phyloP scores from a whole-genome alignment of 2,888 invertebrate genomes.

The Agriopis leucophaearia region DNA sequence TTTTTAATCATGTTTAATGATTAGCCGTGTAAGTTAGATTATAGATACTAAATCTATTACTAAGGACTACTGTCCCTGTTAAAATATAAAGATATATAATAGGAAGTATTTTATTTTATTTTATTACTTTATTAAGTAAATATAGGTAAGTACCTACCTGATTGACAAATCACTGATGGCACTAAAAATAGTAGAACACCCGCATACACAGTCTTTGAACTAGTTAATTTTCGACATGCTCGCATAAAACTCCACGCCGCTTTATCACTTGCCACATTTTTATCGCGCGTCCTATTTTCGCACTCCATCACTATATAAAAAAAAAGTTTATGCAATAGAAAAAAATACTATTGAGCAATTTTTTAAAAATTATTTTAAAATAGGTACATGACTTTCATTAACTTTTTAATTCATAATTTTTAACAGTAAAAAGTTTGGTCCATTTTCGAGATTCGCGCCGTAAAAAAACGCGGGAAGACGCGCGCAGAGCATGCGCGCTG shows the following conservation, averaged over 20 bases:
- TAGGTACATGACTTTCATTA: conserved; percentile 10
- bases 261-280: conserved; percentile 47
- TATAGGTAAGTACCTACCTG: conserved; percentile 59
- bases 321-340: conserved; percentile 9
- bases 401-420: conserved; percentile 18
- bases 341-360: background rate
- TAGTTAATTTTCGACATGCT: conserved; percentile 60
- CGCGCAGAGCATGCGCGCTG: conserved; percentile 75
- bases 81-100: too few relatives aligned
- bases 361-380: background rate
- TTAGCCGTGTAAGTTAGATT: too few relatives aligned
- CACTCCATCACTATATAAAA: conserved; percentile 52
- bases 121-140: too few relatives aligned
- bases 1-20: too few relatives aligned
- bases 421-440: conserved; percentile 29
- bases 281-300: conserved; percentile 36
- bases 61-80: too few relatives aligned
- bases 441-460: conserved; percentile 60
- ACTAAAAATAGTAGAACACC: conserved; percentile 70
- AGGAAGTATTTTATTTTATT: too few relatives aligned
- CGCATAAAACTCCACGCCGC: conserved; percentile 55
- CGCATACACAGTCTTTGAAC: conserved; percentile 66
- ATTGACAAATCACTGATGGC: conserved; percentile 68
- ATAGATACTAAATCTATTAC: too few relatives aligned
- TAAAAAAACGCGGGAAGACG: conserved; percentile 67